Base-by-base conservation (phyloP, 2,888 invertebrate species). In the Trachelus troglodyta region DNA sequence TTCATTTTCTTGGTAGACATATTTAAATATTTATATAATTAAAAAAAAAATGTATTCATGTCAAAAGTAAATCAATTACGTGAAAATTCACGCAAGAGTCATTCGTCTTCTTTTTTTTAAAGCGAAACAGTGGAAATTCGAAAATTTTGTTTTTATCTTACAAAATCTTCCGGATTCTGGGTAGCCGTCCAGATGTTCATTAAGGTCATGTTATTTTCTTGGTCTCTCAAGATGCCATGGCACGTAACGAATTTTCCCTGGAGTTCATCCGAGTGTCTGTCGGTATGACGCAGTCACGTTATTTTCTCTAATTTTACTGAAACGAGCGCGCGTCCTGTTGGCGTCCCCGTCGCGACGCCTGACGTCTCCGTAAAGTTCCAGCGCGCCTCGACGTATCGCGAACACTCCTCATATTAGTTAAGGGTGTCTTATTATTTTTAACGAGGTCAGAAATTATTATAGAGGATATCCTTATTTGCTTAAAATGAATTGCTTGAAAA, bases 301-400 rank as follows among this genome's bases (percentile, higher is more conserved):
- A 74, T 35, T 74, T 35, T n/a, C 34, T 35, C 34, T 74, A 74
- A 74, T 74, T n/a, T 34, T 34, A 35, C 31, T 34, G 35, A 23
- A 11, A 69, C 30, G 69, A 23, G 35, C 33, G n/a, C 34, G 11
- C 74, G 34, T 34, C 74, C 35, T 15, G n/a, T 6, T 40, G 40
- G 12, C 40, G 15, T 15, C 40, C 40, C 40, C 74, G 74, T 74
- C 74, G 74, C 34, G 74, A 74, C 74, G 74, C 15, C n/a, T 3
- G 74, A 34, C 74, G 74, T 31, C 74, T n/a, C 0, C 34, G n/a
- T 69, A 6, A 40, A 40, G 40, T 40, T 15, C 40, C 15, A 0
- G 40, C 40, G 40, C 40, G 40, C 40, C 40, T 40, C 15, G 40
- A 40, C 40, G 40, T 40, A 40, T 40, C 40, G 4, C 40, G 40